Evolutionary conservation across 2,113 vertebrate genomes (phyloP).

Genomic region (Percina caprodes): DNA sequence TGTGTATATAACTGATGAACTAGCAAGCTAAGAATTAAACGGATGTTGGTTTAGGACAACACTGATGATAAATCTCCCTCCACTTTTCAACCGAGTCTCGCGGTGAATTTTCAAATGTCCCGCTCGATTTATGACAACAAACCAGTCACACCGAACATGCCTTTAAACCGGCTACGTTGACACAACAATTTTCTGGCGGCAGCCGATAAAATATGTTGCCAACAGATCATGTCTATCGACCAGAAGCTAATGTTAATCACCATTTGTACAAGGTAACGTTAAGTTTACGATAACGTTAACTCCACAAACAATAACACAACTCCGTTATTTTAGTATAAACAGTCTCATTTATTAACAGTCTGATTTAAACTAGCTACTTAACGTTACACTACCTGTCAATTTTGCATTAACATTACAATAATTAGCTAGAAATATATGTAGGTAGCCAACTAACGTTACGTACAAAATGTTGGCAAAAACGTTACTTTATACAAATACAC

Average conservation of each 20-base stretch:
- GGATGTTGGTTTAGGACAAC: background rate
- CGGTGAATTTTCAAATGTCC: conserved; percentile 84
- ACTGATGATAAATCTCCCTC: conserved; percentile 61
- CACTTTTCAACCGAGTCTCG: conserved; percentile 58
- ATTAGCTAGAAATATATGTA: accelerated
- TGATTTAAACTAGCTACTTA: background rate
- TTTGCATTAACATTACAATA: background rate
- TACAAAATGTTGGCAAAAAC: background rate
- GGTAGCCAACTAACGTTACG: background rate
- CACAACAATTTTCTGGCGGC: conserved; percentile 35
- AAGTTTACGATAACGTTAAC: background rate
- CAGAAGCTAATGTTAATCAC: accelerated
- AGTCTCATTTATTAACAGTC: background rate
- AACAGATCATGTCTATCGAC: background rate
- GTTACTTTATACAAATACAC: background rate
- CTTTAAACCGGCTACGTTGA: background rate
- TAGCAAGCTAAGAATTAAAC: background rate
- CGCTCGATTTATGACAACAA: conserved; percentile 78
- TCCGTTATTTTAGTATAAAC: accelerated
- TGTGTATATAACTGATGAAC: accelerated
- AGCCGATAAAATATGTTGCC: conserved; percentile 1
- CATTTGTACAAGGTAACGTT: background rate
- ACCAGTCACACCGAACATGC: conserved; percentile 16
- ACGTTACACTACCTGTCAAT: background rate
- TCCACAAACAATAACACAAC: background rate